A percentile compares a stretch with the other conserved stretches of the same genome.
phyloP scores from a whole-genome alignment of 2,797 vertebrate genomes.

The Ataeniobius toweri region DNA sequence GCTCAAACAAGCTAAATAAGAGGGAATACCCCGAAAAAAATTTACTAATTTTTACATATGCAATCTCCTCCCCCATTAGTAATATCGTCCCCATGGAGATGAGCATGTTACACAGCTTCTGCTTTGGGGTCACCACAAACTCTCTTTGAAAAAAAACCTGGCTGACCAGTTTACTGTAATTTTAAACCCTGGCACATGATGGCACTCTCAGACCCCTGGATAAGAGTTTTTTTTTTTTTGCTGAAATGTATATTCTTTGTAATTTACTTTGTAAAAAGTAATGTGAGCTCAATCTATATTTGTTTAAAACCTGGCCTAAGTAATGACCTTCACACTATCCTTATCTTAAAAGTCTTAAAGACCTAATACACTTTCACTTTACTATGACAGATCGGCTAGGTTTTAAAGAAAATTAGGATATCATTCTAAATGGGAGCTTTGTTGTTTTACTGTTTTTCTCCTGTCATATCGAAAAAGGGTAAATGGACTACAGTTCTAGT shows the following conservation, averaged over 20 bases:
- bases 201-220: background rate
- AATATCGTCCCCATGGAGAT: background rate
- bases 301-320: background rate
- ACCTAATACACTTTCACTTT: background rate
- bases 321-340: background rate
- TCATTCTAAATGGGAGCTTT: background rate
- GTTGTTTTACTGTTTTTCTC: background rate
- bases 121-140: constrained; percentile 4
- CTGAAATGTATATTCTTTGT: background rate
- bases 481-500: background rate
- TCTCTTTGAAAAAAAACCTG: constrained; percentile 4
- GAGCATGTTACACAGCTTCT: background rate
- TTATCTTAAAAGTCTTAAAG: background rate
- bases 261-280: background rate
- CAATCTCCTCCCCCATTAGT: background rate
- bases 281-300: background rate
- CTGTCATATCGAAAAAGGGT: background rate
- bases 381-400: background rate
- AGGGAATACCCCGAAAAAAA: background rate
- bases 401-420: background rate
- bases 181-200: constrained; percentile 12
- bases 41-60: background rate
- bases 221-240: background rate
- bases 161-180: constrained; percentile 13
- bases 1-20: background rate